These are phyloP conservation scores for Parnassius smintheus DNA, from an alignment of 2,888 invertebrate genomes.

Conservation along the genomic window DNA sequence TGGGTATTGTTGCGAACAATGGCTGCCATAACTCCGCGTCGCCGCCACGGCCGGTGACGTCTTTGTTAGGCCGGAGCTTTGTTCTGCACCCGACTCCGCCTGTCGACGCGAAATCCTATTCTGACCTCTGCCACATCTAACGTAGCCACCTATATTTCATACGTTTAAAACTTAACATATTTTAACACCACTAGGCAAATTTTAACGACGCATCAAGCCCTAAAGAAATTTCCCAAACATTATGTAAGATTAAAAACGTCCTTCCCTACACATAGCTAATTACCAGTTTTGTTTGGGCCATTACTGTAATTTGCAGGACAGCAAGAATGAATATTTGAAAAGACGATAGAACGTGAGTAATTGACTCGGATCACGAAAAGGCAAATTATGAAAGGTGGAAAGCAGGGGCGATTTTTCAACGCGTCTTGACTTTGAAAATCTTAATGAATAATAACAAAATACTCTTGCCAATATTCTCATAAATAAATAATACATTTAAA, in stretches of 20 bases:
- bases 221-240: slow-evolving; percentile 31
- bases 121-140: slow-evolving; percentile 46
- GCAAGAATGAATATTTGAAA: slow-evolving; percentile 79
- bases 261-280: slow-evolving; percentile 63
- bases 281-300: slow-evolving; percentile 72
- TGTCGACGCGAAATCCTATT: slow-evolving; percentile 63
- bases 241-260: slow-evolving; percentile 44
- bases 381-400: slow-evolving; percentile 80
- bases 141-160: slow-evolving; percentile 37
- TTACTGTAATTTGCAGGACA: slow-evolving; percentile 79
- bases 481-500: slow-evolving; percentile 25
- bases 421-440: slow-evolving; percentile 66
- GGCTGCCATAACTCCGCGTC: slow-evolving; percentile 81
- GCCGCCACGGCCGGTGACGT: slow-evolving; percentile 79
- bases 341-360: slow-evolving; percentile 79
- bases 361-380: slow-evolving; percentile 79
- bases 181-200: slow-evolving; percentile 48
- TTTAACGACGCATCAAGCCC: slow-evolving; percentile 34
- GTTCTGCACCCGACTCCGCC: slow-evolving; percentile 70
- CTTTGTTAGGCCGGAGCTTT: slow-evolving; percentile 78
- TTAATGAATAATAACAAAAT: slow-evolving; percentile 50
- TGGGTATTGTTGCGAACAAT: slow-evolving; percentile 81
- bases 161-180: slow-evolving; percentile 31
- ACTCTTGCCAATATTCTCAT: slow-evolving; percentile 14
- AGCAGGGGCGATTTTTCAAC: slow-evolving; percentile 74